phyloP scores from a whole-genome alignment of 1,140 invertebrate species.

The Chrysoperla carnea region DNA sequence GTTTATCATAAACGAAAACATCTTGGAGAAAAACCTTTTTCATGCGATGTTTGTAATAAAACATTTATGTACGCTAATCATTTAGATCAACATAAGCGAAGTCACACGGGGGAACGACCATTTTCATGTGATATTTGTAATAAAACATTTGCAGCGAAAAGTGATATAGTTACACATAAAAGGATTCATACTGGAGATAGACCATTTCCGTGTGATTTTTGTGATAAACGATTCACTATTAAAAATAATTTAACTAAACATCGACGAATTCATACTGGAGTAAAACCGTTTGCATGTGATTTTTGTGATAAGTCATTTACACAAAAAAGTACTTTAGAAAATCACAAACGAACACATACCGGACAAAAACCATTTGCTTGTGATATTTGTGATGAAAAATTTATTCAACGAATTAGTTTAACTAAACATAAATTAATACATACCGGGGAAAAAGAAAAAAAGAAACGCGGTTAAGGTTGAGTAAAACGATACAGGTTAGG shows the following conservation, averaged over 20 bases:
- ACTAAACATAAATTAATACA: slow-evolving; percentile 25
- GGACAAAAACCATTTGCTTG: slow-evolving; percentile 35
- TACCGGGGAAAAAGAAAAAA: slow-evolving; percentile 36
- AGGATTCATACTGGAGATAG: not conserved
- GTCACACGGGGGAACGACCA: slow-evolving; percentile 22
- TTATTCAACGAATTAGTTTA: slow-evolving; percentile 17
- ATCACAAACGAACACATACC: slow-evolving; percentile 33
- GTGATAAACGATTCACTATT: slow-evolving; percentile 16
- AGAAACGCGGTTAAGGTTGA: slow-evolving; percentile 26
- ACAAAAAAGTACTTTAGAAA: slow-evolving; percentile 15
- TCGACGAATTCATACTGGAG: slow-evolving; percentile 11
- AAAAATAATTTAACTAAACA: slow-evolving; percentile 18
- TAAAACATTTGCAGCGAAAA: slow-evolving; percentile 16
- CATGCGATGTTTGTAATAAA: slow-evolving; percentile 20
- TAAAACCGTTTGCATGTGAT: slow-evolving; percentile 14
- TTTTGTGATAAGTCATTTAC: slow-evolving; percentile 19
- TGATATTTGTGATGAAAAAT: slow-evolving; percentile 25
- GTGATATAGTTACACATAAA: slow-evolving; percentile 3
- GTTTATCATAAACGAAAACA: slow-evolving; percentile 26
- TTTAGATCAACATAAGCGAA: slow-evolving; percentile 18
- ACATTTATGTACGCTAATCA: slow-evolving; percentile 26
- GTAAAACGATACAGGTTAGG: no score
- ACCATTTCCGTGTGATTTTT: slow-evolving; percentile 14
- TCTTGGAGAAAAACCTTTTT: slow-evolving; percentile 29
- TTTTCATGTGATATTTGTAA: slow-evolving; percentile 17